Base-by-base conservation (phyloP, 2,113 vertebrate species). In the human (Homo sapiens) region DNA sequence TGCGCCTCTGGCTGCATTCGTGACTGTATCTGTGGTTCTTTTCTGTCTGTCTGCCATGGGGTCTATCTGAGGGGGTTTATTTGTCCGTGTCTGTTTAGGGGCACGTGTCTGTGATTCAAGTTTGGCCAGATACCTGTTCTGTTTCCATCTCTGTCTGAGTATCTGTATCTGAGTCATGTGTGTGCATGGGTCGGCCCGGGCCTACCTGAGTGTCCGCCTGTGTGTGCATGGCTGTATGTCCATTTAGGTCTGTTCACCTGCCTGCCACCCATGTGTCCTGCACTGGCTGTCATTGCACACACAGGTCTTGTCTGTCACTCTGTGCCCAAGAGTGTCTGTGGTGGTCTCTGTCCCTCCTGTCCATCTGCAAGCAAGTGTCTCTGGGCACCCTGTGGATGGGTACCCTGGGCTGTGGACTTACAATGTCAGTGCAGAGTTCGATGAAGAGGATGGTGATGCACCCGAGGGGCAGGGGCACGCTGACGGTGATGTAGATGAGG, bases 361-460 rank as follows among this genome's bases (percentile, higher is more conserved):
- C 20, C 16, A 13, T 0, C 38, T 2, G 0, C 18, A 35, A 43
- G 11, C 43, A 18, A 16, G 17, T 8, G 35, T 73, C 45, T 38
- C 5, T 59, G 61, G 68, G 61, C 48, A 25, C 45, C 4, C 27
- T 23, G 25, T 2, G 35, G 40, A 7, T 0, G 22, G 50, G 45
- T 32, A 0, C 3, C 0, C 0, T 0, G 82, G 82, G 38, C n/a
- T 1, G 0, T 4, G 9, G 64, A 93, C 99, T 99, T 98, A 99
- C 99, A 5, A 99, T 99, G 96, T 99, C 99, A 0, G 99, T 99
- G 98, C 99, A 99, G 94, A 99, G 98, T 64, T 99, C 99, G 8
- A 99, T 99, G 98, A 99, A 99, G 97, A 99, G 99, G 96, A 99
- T 99, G 91, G 99, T 99, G 98, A 99, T 99, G 96, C 99, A 99